A percentile compares a stretch with the other conserved stretches of the same genome.
Conservation (phyloP, 2,888 invertebrate species). For the Minunthozetes semirufus region DNA sequence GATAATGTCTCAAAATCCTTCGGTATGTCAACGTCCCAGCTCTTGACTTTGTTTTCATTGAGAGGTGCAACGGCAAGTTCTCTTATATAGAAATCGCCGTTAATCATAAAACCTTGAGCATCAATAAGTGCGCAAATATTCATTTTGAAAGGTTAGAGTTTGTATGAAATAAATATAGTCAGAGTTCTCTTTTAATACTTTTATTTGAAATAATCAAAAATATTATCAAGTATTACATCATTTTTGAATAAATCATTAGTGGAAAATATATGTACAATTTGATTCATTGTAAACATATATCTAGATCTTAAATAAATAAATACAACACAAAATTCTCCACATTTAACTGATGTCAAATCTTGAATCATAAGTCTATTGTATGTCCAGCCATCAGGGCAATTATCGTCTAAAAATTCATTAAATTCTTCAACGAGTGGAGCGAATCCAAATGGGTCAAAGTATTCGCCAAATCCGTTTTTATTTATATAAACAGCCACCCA, state of each 20-base stretch:
- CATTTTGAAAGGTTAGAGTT: background rate
- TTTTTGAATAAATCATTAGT: no score
- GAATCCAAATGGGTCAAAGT: background rate
- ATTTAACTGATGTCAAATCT: background rate
- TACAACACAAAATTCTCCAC: background rate
- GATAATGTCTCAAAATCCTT: no score
- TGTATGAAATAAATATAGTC: background rate
- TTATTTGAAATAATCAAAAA: background rate
- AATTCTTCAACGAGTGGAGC: background rate
- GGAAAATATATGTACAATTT: no score
- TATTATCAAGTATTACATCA: background rate
- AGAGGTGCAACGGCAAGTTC: no score
- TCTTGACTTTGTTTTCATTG: no score
- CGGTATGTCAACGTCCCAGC: no score
- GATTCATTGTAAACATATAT: background rate
- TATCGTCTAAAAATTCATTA: background rate
- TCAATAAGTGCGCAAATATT: background rate
- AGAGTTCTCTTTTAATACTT: background rate
- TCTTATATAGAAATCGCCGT: background rate
- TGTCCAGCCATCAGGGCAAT: background rate
- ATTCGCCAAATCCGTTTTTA: background rate
- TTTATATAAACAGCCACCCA: background rate
- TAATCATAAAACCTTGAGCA: background rate
- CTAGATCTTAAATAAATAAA: background rate
- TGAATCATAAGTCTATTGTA: background rate